Evolutionary conservation across 2,113 vertebrate species (phyloP).

Genomic region (Bos indicus): DNA sequence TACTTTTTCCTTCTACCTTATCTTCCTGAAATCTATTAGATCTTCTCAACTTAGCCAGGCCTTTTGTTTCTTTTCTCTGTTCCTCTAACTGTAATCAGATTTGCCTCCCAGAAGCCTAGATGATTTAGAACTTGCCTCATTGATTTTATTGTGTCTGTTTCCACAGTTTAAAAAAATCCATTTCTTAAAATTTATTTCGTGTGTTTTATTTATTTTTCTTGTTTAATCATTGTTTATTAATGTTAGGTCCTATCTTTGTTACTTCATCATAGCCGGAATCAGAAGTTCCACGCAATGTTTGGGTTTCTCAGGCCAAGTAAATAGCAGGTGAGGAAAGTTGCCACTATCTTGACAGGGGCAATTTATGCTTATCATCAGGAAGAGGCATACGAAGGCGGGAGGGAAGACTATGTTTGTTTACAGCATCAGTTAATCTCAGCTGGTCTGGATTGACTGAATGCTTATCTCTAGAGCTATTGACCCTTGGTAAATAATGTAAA

Average conservation of each 20-base stretch:
- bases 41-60: background rate
- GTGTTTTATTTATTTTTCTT: background rate
- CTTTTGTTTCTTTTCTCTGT: background rate
- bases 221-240: background rate
- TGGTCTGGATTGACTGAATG: background rate
- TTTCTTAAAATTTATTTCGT: background rate
- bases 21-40: background rate
- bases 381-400: background rate
- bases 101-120: background rate
- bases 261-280: background rate
- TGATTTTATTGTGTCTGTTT: background rate
- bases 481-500: background rate
- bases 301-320: background rate
- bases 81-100: background rate
- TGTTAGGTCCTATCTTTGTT: background rate
- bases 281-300: background rate
- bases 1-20: background rate
- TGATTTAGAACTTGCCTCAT: background rate
- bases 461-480: background rate
- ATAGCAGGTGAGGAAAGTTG: background rate
- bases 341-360: background rate
- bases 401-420: background rate
- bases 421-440: background rate
- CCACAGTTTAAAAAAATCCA: background rate
- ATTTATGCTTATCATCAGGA: background rate